These are phyloP conservation scores for Ascaphus truei DNA, from an alignment of 2,113 vertebrate species.

Conservation along the genomic window DNA sequence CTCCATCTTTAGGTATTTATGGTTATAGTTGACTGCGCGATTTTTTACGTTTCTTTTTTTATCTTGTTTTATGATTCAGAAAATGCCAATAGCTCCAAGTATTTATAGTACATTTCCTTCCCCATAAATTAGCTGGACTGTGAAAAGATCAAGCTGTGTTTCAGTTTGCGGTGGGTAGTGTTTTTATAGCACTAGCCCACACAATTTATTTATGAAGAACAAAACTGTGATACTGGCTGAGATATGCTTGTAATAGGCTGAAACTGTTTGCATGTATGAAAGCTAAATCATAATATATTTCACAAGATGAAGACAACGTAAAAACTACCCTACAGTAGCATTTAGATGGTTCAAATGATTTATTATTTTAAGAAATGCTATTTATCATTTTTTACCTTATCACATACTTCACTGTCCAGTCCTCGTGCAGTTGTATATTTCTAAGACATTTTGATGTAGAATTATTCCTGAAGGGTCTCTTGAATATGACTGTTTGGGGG, in stretches of 20 bases:
- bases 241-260: not conserved
- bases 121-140: slow-evolving; percentile 22
- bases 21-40: too few species aligned
- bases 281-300: too few species aligned
- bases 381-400: too few species aligned
- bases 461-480: too few species aligned
- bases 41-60: slow-evolving; percentile 7
- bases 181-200: not conserved
- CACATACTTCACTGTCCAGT: too few species aligned
- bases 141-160: slow-evolving; percentile 25
- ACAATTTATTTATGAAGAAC: slow-evolving; percentile 13
- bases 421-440: too few species aligned
- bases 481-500: not conserved
- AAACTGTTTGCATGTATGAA: not conserved
- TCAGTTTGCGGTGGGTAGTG: slow-evolving; percentile 5
- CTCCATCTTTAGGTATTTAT: not conserved
- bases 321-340: too few species aligned
- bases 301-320: too few species aligned
- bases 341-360: too few species aligned
- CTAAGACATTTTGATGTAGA: too few species aligned
- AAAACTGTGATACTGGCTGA: not conserved
- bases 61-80: slow-evolving; percentile 23
- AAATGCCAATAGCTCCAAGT: slow-evolving; percentile 10
- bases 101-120: slow-evolving; percentile 31
- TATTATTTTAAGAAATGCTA: too few species aligned